These are phyloP conservation scores for Allacma fusca DNA, from an alignment of 2,888 invertebrate genomes.

Conservation along the genomic window DNA sequence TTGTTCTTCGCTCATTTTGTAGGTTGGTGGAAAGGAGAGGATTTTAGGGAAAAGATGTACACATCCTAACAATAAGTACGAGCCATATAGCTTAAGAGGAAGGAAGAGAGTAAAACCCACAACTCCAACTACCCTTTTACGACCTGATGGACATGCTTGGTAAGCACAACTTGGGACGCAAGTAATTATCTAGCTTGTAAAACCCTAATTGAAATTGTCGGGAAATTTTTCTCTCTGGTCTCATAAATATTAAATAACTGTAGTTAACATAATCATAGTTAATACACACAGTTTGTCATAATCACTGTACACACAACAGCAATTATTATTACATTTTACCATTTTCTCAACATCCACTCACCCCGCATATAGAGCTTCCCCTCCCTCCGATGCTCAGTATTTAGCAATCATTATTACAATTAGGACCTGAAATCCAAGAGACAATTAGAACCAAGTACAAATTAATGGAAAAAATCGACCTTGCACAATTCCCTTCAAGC, in stretches of 20 bases:
- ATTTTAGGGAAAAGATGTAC: not conserved
- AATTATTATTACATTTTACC: slow-evolving; percentile 1
- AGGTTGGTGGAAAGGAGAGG: not conserved
- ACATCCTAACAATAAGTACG: not conserved
- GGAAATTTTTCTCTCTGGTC: not conserved
- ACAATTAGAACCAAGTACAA: too few relatives aligned
- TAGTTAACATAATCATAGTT: slow-evolving; percentile 12
- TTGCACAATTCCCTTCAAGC: too few relatives aligned
- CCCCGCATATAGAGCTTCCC: not conserved
- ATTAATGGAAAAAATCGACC: too few relatives aligned
- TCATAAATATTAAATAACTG: slow-evolving; percentile 7
- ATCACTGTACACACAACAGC: not conserved
- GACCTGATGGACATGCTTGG: not conserved
- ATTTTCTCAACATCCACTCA: not conserved
- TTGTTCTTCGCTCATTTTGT: not conserved
- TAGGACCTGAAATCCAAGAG: too few relatives aligned
- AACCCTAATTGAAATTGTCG: slow-evolving; percentile 16
- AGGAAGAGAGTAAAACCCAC: not conserved
- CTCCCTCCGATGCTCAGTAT: not conserved
- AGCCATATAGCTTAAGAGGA: not conserved
- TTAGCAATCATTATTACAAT: too few relatives aligned
- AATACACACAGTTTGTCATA: slow-evolving; percentile 9
- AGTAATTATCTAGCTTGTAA: slow-evolving; percentile 12
- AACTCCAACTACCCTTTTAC: not conserved
- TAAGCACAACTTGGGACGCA: not conserved